A percentile compares a stretch with the other conserved stretches of the same genome.
Evolutionary conservation across 2,888 invertebrate species (phyloP).

Genomic region (Gastrophysa polygoni): DNA sequence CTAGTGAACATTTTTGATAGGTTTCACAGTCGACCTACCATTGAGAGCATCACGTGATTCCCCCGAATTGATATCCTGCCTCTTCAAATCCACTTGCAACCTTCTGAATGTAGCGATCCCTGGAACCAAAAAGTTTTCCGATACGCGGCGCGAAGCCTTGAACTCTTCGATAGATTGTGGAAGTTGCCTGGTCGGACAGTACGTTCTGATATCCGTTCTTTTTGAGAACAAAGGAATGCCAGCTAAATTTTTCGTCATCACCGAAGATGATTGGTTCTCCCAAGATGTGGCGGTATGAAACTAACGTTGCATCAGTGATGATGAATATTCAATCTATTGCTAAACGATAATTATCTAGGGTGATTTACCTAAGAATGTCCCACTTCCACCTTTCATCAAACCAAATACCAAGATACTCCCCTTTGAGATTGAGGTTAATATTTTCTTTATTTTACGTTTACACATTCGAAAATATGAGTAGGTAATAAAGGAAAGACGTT

Average conservation of each 20-base stretch:
- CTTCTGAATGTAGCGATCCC: constrained; percentile 20
- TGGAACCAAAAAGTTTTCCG: constrained; percentile 29
- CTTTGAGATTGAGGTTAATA: no score
- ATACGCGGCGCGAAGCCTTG: constrained; percentile 43
- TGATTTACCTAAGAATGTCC: no score
- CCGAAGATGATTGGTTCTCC: constrained; percentile 57
- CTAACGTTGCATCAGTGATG: no score
- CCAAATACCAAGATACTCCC: no score
- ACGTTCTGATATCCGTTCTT: constrained; percentile 44
- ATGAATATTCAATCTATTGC: no score
- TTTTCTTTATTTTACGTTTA: no score
- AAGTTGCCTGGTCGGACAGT: constrained; percentile 55
- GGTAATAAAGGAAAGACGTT: no score
- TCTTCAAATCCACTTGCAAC: constrained; percentile 39
- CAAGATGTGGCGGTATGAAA: neutral
- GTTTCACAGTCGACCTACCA: constrained; percentile 39
- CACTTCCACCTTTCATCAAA: no score
- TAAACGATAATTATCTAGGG: no score
- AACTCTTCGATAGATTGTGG: constrained; percentile 57
- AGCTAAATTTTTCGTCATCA: constrained; percentile 57
- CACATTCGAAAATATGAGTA: no score
- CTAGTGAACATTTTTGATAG: no score
- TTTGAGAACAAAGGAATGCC: constrained; percentile 54
- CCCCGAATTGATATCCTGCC: constrained; percentile 52
- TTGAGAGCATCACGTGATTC: constrained; percentile 51